Percentiles rank a stretch among this genome's conserved stretches.
phyloP scores from a whole-genome alignment of 2,113 vertebrate species.

The Odocoileus virginianus region DNA sequence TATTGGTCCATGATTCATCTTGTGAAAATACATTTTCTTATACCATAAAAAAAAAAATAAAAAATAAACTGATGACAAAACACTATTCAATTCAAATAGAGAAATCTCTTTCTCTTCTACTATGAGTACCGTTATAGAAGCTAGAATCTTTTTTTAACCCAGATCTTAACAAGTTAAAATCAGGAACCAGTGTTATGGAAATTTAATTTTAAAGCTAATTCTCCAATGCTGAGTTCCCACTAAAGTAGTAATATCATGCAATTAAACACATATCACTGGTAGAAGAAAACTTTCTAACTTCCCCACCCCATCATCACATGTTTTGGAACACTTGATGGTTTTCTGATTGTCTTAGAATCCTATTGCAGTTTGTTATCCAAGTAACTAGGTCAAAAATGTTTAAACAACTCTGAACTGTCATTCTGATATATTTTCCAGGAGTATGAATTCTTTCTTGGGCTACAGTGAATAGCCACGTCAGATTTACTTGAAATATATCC shows the following conservation, averaged over 20 bases:
- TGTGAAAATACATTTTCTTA: too few relatives aligned
- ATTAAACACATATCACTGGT: neutral
- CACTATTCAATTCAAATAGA: neutral
- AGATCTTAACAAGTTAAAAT: neutral
- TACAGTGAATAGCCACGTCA: neutral
- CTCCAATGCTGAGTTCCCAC: neutral
- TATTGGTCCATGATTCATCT: too few relatives aligned
- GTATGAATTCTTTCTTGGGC: conserved; percentile 30
- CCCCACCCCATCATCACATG: neutral
- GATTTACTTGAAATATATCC: conserved; percentile 14
- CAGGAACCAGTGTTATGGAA: neutral
- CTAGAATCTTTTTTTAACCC: neutral
- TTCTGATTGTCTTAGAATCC: conserved; percentile 16
- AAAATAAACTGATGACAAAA: conserved; percentile 19
- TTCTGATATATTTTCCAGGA: conserved; percentile 39
- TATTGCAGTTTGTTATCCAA: neutral
- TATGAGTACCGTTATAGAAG: neutral
- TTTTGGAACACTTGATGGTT: neutral
- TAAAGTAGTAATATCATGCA: neutral
- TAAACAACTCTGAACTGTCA: conserved; percentile 32
- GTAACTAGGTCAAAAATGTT: conserved; percentile 39
- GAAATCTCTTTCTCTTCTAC: neutral
- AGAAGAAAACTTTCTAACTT: neutral
- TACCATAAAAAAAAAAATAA: too few relatives aligned
- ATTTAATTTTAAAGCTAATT: conserved; percentile 15